phyloP scores from a whole-genome alignment of 2,888 invertebrate species.

The Erannis defoliaria region DNA sequence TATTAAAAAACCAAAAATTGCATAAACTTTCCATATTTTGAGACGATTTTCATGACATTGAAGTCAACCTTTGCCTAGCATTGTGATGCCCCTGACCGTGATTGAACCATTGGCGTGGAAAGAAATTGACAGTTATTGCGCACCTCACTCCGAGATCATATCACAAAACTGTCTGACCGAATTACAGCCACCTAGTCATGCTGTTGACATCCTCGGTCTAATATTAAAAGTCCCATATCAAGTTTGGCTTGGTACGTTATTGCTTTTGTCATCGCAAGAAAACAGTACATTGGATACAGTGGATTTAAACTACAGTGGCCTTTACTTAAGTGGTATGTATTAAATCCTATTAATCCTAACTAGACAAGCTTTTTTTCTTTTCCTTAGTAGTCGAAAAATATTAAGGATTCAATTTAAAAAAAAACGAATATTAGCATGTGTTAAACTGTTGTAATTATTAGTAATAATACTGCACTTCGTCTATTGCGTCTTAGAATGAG shows the following conservation, averaged over 20 bases:
- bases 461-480: too few relatives aligned
- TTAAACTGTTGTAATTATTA: too few relatives aligned
- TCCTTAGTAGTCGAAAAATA: too few relatives aligned
- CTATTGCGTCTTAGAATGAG: too few relatives aligned
- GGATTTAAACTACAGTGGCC: neutral
- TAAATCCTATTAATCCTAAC: too few relatives aligned
- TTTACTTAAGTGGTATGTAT: too few relatives aligned
- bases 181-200: slow-evolving; percentile 57
- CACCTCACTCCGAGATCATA: slow-evolving; percentile 35
- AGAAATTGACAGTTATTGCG: slow-evolving; percentile 31
- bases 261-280: slow-evolving; percentile 23
- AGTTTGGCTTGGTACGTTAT: slow-evolving; percentile 51
- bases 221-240: slow-evolving; percentile 75
- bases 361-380: too few relatives aligned
- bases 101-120: slow-evolving; percentile 13
- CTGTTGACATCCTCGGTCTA: slow-evolving; percentile 56
- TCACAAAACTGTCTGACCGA: slow-evolving; percentile 52
- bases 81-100: slow-evolving; percentile 9
- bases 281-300: slow-evolving; percentile 13
- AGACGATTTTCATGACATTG: neutral
- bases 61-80: neutral
- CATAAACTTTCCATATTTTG: neutral
- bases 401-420: too few relatives aligned
- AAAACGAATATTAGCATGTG: too few relatives aligned
- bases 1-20: too few relatives aligned